phyloP scores from a whole-genome alignment of 2,888 invertebrate genomes.

The Poecilobothrus nobilitatus region DNA sequence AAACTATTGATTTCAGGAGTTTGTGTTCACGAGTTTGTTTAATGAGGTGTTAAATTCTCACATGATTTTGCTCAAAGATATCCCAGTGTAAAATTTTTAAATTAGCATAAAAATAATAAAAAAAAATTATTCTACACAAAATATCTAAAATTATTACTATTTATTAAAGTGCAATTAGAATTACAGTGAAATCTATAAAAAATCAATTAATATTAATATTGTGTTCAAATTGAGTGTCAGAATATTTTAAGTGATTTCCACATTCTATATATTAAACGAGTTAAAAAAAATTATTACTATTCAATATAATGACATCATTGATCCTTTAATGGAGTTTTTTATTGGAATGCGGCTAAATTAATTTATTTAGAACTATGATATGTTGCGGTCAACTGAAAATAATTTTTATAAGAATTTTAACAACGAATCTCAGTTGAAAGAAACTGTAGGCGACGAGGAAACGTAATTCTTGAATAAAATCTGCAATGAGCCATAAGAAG shows the following conservation, averaged over 20 bases:
- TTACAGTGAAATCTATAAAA: slow-evolving; percentile 1
- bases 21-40: slow-evolving; percentile 1
- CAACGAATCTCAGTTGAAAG: slow-evolving; percentile 6
- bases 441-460: not conserved
- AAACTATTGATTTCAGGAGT: slow-evolving; percentile 6
- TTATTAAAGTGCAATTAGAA: slow-evolving; percentile 6
- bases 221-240: slow-evolving; percentile 3
- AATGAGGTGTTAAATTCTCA: slow-evolving; percentile 6
- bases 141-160: not conserved
- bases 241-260: slow-evolving; percentile 6
- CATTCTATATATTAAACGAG: not conserved
- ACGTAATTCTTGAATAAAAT: not conserved
- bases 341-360: slow-evolving; percentile 3
- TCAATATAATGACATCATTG: slow-evolving; percentile 6
- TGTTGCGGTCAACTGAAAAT: slow-evolving; percentile 1
- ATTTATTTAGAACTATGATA: slow-evolving; percentile 3
- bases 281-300: slow-evolving; percentile 2
- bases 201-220: slow-evolving; percentile 6
- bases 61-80: not conserved
- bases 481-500: slow-evolving; percentile 8
- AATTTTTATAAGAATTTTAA: slow-evolving; percentile 6
- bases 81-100: not conserved
- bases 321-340: slow-evolving; percentile 6
- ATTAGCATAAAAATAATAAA: not conserved
- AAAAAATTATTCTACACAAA: not conserved